These are phyloP conservation scores for Oreochromis tanganicae DNA, from an alignment of 2,113 vertebrate species.

Conservation along the genomic window DNA sequence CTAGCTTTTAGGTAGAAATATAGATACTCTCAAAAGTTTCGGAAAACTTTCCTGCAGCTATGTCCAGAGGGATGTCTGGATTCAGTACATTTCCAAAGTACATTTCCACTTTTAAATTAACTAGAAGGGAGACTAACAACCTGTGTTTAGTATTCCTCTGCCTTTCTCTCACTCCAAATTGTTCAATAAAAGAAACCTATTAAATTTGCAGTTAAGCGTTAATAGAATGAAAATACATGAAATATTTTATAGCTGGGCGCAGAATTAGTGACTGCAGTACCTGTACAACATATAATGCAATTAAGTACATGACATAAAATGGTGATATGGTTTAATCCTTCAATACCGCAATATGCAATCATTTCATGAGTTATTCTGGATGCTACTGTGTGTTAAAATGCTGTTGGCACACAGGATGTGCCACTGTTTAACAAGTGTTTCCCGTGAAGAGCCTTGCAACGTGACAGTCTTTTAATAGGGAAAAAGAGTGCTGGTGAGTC, in stretches of 20 bases:
- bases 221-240: neutral
- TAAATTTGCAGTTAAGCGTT: neutral
- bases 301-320: neutral
- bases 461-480: neutral
- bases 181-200: neutral
- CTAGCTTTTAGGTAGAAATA: neutral
- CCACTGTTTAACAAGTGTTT: neutral
- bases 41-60: neutral
- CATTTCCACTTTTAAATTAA: neutral
- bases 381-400: neutral
- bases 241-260: neutral
- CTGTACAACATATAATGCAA: neutral
- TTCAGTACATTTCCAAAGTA: neutral
- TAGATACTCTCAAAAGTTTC: accelerated
- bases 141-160: accelerated
- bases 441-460: neutral
- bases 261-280: neutral
- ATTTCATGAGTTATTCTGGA: neutral
- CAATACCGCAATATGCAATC: neutral
- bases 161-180: neutral
- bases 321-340: neutral
- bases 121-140: neutral
- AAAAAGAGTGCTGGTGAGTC: neutral
- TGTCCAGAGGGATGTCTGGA: accelerated
- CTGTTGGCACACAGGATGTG: neutral